Percentiles rank a stretch among this genome's conserved stretches.
Conservation (phyloP, 2,113 vertebrate species). For the Gallinago jamesoni region DNA sequence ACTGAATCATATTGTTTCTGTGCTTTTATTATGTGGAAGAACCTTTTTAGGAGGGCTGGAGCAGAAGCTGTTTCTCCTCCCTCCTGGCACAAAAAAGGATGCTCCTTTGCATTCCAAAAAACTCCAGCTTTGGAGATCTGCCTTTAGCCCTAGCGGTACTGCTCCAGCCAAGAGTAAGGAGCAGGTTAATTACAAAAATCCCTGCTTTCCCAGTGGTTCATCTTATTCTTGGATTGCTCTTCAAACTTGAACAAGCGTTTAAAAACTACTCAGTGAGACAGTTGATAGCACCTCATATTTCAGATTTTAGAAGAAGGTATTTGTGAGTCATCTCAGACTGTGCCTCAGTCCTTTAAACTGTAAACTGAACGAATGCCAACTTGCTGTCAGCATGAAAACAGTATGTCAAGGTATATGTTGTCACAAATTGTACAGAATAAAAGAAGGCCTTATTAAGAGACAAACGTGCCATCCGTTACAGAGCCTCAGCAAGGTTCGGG, state of each 20-base stretch:
- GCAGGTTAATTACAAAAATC: background rate
- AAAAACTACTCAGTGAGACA: background rate
- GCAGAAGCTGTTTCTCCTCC: background rate
- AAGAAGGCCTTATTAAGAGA: background rate
- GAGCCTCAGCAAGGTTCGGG: slow-evolving; percentile 38
- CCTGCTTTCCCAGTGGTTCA: background rate
- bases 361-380: slow-evolving; percentile 59
- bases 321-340: background rate
- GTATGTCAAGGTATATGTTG: background rate
- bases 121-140: background rate
- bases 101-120: background rate
- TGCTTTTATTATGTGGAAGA: background rate
- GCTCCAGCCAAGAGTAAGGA: background rate
- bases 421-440: background rate
- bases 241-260: background rate
- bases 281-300: background rate
- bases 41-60: background rate
- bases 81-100: background rate
- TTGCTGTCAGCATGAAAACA: slow-evolving; percentile 10
- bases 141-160: background rate
- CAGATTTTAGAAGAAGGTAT: background rate
- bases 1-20: background rate
- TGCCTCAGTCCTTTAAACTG: background rate
- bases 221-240: background rate
- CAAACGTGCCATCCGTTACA: slow-evolving; percentile 36